These are phyloP conservation scores for Petromus typicus DNA, from an alignment of 2,113 vertebrate genomes.

Conservation along the genomic window DNA sequence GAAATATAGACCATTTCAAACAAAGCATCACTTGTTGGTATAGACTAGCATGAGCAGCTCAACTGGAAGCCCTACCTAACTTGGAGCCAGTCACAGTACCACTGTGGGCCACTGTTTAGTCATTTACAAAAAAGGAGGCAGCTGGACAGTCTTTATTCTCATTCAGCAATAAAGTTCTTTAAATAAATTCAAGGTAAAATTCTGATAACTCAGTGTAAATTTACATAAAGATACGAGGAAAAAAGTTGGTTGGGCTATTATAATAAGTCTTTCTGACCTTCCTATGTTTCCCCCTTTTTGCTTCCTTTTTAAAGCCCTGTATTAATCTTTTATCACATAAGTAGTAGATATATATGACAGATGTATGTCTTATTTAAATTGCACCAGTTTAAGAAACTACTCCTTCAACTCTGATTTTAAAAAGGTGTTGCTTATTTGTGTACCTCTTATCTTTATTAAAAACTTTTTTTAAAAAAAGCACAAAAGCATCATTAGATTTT, in stretches of 20 bases:
- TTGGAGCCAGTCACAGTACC: neutral
- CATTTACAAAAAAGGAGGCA: neutral
- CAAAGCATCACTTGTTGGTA: conserved; percentile 22
- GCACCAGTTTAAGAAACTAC: neutral
- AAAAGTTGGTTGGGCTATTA: neutral
- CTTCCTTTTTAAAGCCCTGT: neutral
- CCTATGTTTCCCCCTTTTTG: neutral
- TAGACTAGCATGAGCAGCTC: neutral
- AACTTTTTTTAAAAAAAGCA: neutral
- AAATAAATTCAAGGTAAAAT: conserved; percentile 33
- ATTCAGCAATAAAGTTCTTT: neutral
- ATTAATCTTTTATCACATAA: neutral
- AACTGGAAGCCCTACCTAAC: neutral
- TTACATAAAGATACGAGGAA: conserved; percentile 29
- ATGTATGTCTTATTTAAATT: conserved; percentile 1
- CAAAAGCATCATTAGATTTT: conserved; percentile 35
- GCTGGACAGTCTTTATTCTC: neutral
- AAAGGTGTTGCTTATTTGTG: neutral
- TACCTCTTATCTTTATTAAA: neutral
- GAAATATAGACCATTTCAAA: conserved; percentile 43
- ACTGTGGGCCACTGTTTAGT: neutral
- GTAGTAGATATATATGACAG: neutral
- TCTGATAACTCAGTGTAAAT: conserved; percentile 20
- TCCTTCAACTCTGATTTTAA: neutral
- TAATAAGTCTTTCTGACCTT: neutral